phyloP scores from a whole-genome alignment of 2,797 vertebrate species.

The Bradypodion ventrale region DNA sequence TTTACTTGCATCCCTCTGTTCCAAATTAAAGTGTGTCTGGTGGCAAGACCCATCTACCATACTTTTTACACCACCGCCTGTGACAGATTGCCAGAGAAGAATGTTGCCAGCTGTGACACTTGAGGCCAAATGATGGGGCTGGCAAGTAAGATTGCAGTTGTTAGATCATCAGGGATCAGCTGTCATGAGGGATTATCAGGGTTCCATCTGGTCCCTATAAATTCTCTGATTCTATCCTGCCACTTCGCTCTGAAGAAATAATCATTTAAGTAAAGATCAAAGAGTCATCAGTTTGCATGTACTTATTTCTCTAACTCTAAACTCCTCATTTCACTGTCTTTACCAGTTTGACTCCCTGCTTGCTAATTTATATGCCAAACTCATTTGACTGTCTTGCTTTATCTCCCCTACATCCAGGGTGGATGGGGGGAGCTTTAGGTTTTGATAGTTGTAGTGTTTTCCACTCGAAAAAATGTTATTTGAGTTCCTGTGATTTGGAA shows the following conservation, averaged over 20 bases:
- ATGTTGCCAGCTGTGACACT: neutral
- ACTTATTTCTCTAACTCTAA: neutral
- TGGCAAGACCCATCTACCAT: neutral
- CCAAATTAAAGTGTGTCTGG: neutral
- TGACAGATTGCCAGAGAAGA: neutral
- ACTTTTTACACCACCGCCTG: neutral
- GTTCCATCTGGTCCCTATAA: neutral
- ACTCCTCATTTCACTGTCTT: no score
- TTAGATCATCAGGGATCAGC: neutral
- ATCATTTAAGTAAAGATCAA: neutral
- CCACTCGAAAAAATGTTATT: neutral
- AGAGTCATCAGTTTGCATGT: neutral
- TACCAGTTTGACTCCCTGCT: no score
- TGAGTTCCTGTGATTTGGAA: neutral
- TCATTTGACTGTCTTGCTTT: neutral
- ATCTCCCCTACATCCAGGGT: neutral
- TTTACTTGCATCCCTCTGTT: neutral
- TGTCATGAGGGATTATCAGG: neutral
- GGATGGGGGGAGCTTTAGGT: neutral
- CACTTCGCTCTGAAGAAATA: neutral
- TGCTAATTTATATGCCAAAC: neutral
- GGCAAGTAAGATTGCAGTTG: neutral
- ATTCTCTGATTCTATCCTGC: neutral
- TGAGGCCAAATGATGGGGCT: neutral
- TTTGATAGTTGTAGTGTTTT: neutral